A percentile compares a stretch with the other conserved stretches of the same genome.
phyloP scores from a whole-genome alignment of 2,113 vertebrate species.

The Stigmatopora argus region DNA sequence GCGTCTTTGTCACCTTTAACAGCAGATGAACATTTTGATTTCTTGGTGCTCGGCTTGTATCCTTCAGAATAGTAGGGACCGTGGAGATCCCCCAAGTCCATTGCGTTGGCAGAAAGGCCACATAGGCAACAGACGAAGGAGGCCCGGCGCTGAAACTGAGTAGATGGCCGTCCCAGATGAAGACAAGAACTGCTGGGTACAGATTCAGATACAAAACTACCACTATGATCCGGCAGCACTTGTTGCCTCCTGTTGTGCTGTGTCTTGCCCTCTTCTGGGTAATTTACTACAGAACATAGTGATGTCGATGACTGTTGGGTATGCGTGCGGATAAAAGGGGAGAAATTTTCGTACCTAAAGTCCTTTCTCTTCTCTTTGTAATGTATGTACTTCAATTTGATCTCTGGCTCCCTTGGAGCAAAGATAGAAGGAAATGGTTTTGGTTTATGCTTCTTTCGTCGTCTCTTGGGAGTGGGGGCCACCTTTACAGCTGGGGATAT shows the following conservation, averaged over 20 bases:
- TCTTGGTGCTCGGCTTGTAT: conserved; percentile 49
- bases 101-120: conserved; percentile 66
- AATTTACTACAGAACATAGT: conserved; percentile 66
- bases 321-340: conserved; percentile 62
- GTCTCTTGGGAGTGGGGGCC: conserved; percentile 39
- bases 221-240: conserved; percentile 23
- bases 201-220: conserved; percentile 40
- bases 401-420: conserved; percentile 71
- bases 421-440: conserved; percentile 54
- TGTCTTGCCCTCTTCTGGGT: conserved; percentile 57
- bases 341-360: conserved; percentile 51
- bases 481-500: conserved; percentile 31
- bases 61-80: conserved; percentile 76
- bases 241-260: conserved; percentile 52
- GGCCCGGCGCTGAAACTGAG: conserved; percentile 40
- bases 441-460: conserved; percentile 42
- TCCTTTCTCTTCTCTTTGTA: conserved; percentile 68
- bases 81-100: conserved; percentile 74
- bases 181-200: conserved; percentile 69
- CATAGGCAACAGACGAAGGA: conserved; percentile 72
- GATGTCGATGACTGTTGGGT: conserved; percentile 37
- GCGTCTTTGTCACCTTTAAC: conserved; percentile 49
- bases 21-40: conserved; percentile 13
- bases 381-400: conserved; percentile 68
- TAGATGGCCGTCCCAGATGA: conserved; percentile 56